Evolutionary conservation across 2,797 vertebrate species (phyloP), one percentile per base, ranked within the genome.

Genomic region (Sebastes oblongus): DNA sequence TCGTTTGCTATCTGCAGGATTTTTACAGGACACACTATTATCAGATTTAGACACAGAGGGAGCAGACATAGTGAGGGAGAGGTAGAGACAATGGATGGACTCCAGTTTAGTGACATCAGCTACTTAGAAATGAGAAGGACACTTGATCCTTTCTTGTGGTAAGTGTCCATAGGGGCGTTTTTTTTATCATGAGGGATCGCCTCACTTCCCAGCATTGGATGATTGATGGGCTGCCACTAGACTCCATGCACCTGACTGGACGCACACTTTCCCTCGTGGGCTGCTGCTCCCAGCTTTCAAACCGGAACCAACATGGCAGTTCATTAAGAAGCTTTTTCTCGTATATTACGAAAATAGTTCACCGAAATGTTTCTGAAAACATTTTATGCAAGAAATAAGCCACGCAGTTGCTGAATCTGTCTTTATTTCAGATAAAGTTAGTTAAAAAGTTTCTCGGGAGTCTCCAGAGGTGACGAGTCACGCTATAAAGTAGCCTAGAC

Each of bases 71-170:
- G 24, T 27, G 66, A 70, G 12, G 54, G 75, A 70, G 55, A 83
- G 18, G 52, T 29, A 74, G 8, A 78, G 64, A 78, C 83, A 80
- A 79, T 61, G 56, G 78, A 83, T 16, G 50, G 69, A 93, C 90
- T 91, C 87, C 86, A 91, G 65, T 75, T 77, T 29, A 66, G 75
- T 93, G 90, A 93, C 89, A 91, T 91, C 88, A 91, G 60, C 71
- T 85, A 50, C 81, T 90, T 84, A 92, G 77, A 77, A 73, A 29
- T 70, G 81, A 60, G 68, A 36, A 58, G 14, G 82, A 88, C 81
- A 88, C 80, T 83, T n/a, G 42, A 90, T 85, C 81, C 65, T 24
- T 24, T 24, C 24, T 24, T 72, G 5, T 29, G 27, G 27, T 78
- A 79, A 20, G 46, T 50, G 46, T 50, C 46, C 18, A 2, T 4